Conservation (phyloP, 92 coral and sea anemone species). For the Zoanthus sansibaricus region DNA sequence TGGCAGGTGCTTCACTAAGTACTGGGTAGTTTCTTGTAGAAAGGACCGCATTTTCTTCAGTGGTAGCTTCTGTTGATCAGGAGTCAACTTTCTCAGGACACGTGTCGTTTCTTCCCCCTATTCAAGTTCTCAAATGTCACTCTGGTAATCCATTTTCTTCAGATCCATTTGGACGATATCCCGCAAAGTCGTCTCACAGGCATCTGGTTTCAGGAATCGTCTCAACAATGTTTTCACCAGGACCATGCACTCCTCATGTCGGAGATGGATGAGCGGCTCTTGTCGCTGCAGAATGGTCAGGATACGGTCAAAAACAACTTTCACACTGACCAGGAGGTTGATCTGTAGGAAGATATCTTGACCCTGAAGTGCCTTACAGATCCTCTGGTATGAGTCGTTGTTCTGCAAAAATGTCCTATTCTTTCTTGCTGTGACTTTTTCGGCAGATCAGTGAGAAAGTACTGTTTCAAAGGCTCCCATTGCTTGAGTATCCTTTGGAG, state of each 20-base stretch:
- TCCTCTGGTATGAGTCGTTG: neutral
- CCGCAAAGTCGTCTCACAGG: neutral
- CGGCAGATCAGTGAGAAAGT: neutral
- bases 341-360: too few relatives aligned
- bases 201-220: neutral
- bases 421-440: too few relatives aligned
- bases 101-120: conserved; percentile 13
- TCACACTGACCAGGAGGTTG: too few relatives aligned
- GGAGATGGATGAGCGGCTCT: neutral
- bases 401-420: neutral
- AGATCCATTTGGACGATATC: conserved; percentile 1
- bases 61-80: neutral
- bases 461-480: conserved; percentile 31
- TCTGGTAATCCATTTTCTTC: conserved; percentile 6
- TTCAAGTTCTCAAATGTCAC: neutral
- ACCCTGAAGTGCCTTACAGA: too few relatives aligned
- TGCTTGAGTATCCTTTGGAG: conserved; percentile 36
- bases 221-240: conserved; percentile 10
- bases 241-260: conserved; percentile 16
- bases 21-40: neutral
- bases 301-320: too few relatives aligned
- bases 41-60: conserved; percentile 23
- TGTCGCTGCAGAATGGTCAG: too few relatives aligned
- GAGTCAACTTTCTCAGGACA: neutral
- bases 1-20: neutral